A percentile compares a stretch with the other conserved stretches of the same genome.
Conservation (phyloP, 2,113 vertebrate genomes). For the Gallinago undulata region DNA sequence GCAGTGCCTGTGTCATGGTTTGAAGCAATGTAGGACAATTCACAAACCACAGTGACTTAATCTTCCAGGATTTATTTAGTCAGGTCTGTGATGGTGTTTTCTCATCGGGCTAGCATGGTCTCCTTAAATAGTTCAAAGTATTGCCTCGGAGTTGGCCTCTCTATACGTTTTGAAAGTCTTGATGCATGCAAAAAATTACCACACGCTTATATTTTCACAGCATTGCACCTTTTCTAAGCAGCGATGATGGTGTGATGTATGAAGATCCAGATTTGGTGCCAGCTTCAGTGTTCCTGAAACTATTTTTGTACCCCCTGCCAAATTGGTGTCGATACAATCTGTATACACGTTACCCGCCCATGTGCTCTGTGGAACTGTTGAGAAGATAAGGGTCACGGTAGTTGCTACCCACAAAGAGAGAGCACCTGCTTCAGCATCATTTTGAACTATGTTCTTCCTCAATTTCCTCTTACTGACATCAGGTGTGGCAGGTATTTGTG, state of each 20-base stretch:
- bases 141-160: not conserved
- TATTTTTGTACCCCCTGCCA: not conserved
- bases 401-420: not conserved
- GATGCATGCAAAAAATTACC: not conserved
- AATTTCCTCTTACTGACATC: not conserved
- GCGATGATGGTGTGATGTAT: not conserved
- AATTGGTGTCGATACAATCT: not conserved
- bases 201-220: not conserved
- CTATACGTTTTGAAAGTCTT: not conserved
- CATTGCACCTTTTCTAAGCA: not conserved
- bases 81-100: not conserved
- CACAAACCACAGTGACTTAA: not conserved
- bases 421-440: not conserved
- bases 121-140: not conserved
- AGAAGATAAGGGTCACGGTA: not conserved
- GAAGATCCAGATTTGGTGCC: not conserved
- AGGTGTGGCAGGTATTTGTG: not conserved
- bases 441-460: not conserved
- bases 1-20: not conserved
- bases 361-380: not conserved
- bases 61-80: not conserved
- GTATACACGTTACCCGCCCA: rapidly evolving
- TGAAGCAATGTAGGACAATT: not conserved
- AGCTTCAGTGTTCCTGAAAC: not conserved
- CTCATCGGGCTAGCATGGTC: not conserved